phyloP scores from a whole-genome alignment of 1,140 invertebrate species.

The Apis laboriosa region DNA sequence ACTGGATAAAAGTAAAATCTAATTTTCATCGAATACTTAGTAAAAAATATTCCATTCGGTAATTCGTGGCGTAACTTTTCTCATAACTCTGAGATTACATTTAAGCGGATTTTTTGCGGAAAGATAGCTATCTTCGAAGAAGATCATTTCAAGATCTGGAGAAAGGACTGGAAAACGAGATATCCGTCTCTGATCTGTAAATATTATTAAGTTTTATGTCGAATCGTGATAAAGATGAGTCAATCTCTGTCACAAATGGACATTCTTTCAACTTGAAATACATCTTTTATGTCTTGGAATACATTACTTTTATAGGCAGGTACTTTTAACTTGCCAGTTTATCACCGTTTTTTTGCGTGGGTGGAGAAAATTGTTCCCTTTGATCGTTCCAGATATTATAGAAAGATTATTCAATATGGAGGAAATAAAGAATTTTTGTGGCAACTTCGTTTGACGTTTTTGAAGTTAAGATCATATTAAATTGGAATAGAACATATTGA shows the following conservation, averaged over 20 bases:
- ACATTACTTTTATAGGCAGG: neutral
- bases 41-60: neutral
- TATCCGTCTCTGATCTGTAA: constrained; percentile 4
- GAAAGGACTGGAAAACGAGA: neutral
- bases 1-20: neutral
- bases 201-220: constrained; percentile 17
- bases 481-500: no score
- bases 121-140: neutral
- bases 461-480: no score
- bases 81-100: constrained; percentile 13
- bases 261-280: neutral
- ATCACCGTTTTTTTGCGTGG: neutral
- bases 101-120: constrained; percentile 16
- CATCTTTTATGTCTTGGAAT: neutral
- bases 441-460: no score
- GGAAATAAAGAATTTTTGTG: no score
- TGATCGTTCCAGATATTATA: neutral
- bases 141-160: neutral
- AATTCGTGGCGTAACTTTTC: constrained; percentile 1
- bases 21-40: neutral
- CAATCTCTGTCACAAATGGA: neutral
- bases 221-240: neutral
- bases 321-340: neutral
- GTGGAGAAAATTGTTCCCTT: neutral
- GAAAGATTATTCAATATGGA: no score